Percentiles rank a stretch among this genome's conserved stretches.
These are phyloP conservation scores for Eucidaris tribuloides DNA, from an alignment of 35 echinoderm and acorn worm species.

Conservation along the genomic window DNA sequence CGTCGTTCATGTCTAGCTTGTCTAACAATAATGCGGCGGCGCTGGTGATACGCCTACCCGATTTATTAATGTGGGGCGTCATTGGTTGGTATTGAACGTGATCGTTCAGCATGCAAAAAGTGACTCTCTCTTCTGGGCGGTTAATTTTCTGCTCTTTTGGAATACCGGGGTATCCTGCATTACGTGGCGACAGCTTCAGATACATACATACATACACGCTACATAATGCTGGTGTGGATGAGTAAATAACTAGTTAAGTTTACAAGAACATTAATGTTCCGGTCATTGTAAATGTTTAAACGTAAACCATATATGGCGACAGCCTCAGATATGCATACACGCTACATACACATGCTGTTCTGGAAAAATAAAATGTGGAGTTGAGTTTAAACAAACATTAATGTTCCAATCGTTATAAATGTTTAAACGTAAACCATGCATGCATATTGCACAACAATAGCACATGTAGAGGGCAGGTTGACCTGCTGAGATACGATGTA, in stretches of 20 bases:
- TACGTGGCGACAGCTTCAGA: background rate
- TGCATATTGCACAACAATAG: background rate
- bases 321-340: too few relatives aligned
- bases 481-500: background rate
- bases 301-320: too few relatives aligned
- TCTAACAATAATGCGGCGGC: constrained; percentile 13
- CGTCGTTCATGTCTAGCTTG: background rate
- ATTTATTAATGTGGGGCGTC: constrained; percentile 29
- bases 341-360: too few relatives aligned
- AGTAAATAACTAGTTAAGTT: background rate
- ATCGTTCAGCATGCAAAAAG: background rate
- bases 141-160: too few relatives aligned
- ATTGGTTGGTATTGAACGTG: background rate
- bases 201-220: background rate
- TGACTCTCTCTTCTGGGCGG: too few relatives aligned
- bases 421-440: background rate
- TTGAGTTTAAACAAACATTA: background rate
- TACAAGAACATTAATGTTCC: background rate
- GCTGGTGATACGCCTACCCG: background rate
- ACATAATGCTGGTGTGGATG: background rate
- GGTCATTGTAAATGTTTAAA: background rate
- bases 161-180: too few relatives aligned
- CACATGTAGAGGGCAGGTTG: background rate
- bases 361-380: too few relatives aligned
- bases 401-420: background rate